These are phyloP conservation scores for Pterobdella sp. DNA, from an alignment of 2,888 invertebrate genomes.

Conservation along the genomic window DNA sequence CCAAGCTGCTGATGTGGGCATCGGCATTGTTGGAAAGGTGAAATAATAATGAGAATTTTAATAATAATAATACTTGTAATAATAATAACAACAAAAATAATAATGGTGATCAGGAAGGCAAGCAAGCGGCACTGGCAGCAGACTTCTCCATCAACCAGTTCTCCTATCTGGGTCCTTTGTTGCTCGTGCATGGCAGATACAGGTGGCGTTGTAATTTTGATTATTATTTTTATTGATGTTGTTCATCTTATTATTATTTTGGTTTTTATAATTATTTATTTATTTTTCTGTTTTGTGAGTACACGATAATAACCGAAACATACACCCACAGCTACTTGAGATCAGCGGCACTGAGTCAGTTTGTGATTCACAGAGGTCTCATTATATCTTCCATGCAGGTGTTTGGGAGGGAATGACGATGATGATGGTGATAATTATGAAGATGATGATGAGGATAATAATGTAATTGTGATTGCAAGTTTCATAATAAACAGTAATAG, in stretches of 20 bases:
- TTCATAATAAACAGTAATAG: no score
- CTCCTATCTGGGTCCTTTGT: slow-evolving; percentile 67
- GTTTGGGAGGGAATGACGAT: no score
- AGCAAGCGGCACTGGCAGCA: slow-evolving; percentile 77
- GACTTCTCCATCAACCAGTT: slow-evolving; percentile 91
- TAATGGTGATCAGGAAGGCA: slow-evolving; percentile 49
- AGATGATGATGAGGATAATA: no score
- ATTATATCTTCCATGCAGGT: slow-evolving; percentile 91
- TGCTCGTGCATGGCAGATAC: slow-evolving; percentile 80
- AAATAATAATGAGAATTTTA: no score
- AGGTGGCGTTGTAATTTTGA: slow-evolving; percentile 47
- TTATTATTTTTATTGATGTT: no score
- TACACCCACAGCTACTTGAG: slow-evolving; percentile 69
- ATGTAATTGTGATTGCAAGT: no score
- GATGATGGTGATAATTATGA: no score
- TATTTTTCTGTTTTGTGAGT: no score
- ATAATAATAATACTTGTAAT: neutral
- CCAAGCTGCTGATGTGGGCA: slow-evolving; percentile 58
- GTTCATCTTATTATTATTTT: no score
- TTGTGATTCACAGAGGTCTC: slow-evolving; percentile 94
- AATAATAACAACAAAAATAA: neutral
- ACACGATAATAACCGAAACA: no score
- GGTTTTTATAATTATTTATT: no score
- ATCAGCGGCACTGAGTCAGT: slow-evolving; percentile 92
- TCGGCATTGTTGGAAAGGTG: slow-evolving; percentile 52